Evolutionary conservation across 64 coral and sea anemone genomes (phyloP).

Genomic region (Montipora efflorescens): DNA sequence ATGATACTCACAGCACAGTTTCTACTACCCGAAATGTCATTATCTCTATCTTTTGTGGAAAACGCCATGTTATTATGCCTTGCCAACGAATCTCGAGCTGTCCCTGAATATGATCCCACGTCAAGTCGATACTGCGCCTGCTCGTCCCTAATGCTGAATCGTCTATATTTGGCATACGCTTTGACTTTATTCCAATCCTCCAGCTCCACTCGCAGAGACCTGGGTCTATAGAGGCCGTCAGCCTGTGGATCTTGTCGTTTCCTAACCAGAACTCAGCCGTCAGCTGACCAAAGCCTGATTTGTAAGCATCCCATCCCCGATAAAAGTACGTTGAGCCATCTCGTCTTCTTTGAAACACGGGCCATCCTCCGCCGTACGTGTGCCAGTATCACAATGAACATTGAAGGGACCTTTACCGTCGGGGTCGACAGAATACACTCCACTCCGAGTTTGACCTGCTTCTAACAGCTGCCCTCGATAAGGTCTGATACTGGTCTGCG

Average conservation of each 20-base stretch:
- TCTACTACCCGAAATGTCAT: background rate
- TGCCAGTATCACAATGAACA: constrained; percentile 41
- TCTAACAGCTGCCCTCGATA: background rate
- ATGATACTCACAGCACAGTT: constrained; percentile 12
- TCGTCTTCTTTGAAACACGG: constrained; percentile 49
- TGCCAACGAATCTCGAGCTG: constrained; percentile 58
- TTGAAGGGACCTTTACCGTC: constrained; percentile 8
- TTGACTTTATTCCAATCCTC: constrained; percentile 55
- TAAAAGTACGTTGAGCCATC: constrained; percentile 31
- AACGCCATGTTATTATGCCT: constrained; percentile 66
- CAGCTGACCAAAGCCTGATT: constrained; percentile 23
- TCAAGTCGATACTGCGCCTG: constrained; percentile 35
- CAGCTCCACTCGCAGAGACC: constrained; percentile 47
- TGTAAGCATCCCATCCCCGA: constrained; percentile 24
- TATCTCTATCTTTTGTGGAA: constrained; percentile 69
- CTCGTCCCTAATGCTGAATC: constrained; percentile 12
- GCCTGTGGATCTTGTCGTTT: constrained; percentile 22
- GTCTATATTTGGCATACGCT: constrained; percentile 49
- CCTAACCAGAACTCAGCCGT: background rate
- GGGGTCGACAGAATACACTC: constrained; percentile 20
- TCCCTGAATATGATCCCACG: constrained; percentile 67
- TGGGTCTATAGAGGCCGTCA: background rate
- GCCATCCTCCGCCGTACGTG: constrained; percentile 53
- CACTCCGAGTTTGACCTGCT: background rate
- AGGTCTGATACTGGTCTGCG: too few species aligned